phyloP scores from a whole-genome alignment of 2,888 invertebrate species.

The Torymus aiolomorphi region DNA sequence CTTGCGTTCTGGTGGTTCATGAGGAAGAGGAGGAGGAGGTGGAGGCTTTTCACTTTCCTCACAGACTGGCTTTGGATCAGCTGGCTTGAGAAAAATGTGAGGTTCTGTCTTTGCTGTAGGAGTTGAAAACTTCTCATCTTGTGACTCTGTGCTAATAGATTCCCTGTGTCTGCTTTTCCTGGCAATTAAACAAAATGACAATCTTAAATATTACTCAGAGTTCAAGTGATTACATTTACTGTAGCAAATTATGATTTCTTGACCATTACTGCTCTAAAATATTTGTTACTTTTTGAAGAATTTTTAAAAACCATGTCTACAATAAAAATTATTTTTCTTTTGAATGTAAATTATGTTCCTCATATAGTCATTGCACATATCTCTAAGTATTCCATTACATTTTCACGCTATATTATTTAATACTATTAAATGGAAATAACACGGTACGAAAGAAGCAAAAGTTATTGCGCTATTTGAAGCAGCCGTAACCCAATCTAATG shows the following conservation, averaged over 20 bases:
- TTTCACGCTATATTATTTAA: no score
- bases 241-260: no score
- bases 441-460: no score
- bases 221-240: background rate
- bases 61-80: constrained; percentile 66
- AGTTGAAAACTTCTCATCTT: constrained; percentile 62
- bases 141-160: constrained; percentile 62
- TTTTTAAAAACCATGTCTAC: no score
- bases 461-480: no score
- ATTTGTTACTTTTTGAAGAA: no score
- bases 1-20: constrained; percentile 61
- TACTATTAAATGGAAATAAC: no score
- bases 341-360: no score
- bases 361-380: no score
- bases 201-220: background rate
- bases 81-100: constrained; percentile 70
- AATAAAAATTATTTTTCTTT: no score
- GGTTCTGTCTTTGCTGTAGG: constrained; percentile 61
- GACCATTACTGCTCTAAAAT: no score
- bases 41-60: constrained; percentile 62
- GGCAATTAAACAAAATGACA: constrained; percentile 38
- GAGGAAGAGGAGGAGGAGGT: background rate
- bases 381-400: no score
- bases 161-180: constrained; percentile 71
- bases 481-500: background rate